These are phyloP conservation scores for Lycocerus yunnanus DNA, from an alignment of 2,888 invertebrate species.

Conservation along the genomic window DNA sequence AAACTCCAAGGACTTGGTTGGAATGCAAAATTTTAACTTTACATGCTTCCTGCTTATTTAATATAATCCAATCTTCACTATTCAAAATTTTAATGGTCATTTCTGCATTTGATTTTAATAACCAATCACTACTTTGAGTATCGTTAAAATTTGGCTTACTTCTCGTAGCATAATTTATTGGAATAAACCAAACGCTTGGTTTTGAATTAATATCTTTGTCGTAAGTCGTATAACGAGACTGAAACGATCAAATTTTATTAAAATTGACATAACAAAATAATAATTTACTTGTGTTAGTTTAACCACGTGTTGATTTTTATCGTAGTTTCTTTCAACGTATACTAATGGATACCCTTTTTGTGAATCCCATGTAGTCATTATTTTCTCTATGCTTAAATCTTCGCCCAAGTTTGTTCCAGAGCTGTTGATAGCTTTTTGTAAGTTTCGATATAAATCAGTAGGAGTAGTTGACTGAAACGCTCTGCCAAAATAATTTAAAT, in stretches of 20 bases:
- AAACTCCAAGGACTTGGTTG: neutral
- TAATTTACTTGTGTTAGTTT: neutral
- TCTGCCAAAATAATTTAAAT: neutral
- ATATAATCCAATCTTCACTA: constrained; percentile 7
- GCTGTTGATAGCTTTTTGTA: neutral
- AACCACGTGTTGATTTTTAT: neutral
- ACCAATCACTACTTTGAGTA: constrained; percentile 6
- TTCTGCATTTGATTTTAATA: neutral
- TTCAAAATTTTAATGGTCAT: neutral
- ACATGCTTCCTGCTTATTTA: constrained; percentile 15
- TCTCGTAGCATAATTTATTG: neutral
- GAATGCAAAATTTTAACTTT: neutral
- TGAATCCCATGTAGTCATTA: constrained; percentile 44
- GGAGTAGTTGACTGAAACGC: neutral
- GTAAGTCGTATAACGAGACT: neutral
- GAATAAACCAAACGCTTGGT: neutral
- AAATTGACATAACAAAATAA: neutral
- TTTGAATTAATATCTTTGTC: neutral
- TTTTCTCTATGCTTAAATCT: neutral
- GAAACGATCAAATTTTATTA: neutral
- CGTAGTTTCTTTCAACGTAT: neutral
- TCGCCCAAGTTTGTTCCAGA: neutral
- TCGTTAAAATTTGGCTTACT: neutral
- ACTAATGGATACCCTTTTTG: constrained; percentile 43
- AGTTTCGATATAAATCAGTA: constrained; percentile 2